These are phyloP conservation scores for Mesoclemmys tuberculata DNA, from an alignment of 2,113 vertebrate genomes.

Conservation along the genomic window DNA sequence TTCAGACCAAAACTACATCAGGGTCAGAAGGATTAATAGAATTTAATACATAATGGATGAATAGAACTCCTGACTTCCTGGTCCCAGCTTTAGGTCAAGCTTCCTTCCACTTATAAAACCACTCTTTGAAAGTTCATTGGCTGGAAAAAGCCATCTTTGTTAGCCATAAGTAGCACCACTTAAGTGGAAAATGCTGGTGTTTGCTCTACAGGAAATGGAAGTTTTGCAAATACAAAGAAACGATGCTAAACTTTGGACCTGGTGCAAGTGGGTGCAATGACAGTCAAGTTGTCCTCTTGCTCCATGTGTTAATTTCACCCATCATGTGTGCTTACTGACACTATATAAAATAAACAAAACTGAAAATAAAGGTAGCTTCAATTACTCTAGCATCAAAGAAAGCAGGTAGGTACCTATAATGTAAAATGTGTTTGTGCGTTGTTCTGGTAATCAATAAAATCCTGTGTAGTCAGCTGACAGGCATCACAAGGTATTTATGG, in stretches of 20 bases:
- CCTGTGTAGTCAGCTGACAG: background rate
- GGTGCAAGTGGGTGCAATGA: background rate
- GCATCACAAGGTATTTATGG: background rate
- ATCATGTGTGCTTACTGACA: background rate
- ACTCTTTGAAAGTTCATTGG: background rate
- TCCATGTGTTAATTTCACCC: background rate
- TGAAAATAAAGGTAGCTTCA: background rate
- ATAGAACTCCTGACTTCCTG: background rate
- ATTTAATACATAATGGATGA: background rate
- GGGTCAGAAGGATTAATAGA: background rate
- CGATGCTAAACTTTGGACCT: background rate
- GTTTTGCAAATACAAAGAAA: background rate
- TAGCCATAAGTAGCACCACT: background rate
- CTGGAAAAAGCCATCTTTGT: background rate
- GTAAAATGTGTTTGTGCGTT: background rate
- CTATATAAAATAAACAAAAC: background rate
- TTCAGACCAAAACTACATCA: background rate
- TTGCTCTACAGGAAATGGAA: background rate
- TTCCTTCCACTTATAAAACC: background rate
- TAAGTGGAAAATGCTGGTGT: background rate
- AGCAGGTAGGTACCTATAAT: background rate
- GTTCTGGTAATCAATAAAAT: background rate
- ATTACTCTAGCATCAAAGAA: background rate
- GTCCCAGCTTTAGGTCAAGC: background rate
- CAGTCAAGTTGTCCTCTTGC: background rate